Conservation (phyloP, 2,888 invertebrate species). For the Ephialtes manifestator region DNA sequence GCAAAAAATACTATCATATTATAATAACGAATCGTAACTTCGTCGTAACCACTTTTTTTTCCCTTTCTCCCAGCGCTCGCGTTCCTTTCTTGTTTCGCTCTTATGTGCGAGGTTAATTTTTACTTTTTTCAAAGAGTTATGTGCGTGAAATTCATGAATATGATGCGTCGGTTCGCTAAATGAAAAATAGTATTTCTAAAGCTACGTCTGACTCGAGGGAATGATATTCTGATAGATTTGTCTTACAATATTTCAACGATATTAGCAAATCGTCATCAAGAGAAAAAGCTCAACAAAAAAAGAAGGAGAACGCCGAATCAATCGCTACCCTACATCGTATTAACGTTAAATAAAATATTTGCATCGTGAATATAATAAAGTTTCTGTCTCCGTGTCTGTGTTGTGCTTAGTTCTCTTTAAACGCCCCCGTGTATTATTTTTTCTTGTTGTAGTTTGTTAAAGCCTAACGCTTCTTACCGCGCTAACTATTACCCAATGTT, state of each 20-base stretch:
- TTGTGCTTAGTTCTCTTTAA: slow-evolving; percentile 48
- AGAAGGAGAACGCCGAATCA: slow-evolving; percentile 48
- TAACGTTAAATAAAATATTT: slow-evolving; percentile 80
- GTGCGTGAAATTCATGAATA: slow-evolving; percentile 13
- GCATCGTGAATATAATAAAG: slow-evolving; percentile 77
- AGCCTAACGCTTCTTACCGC: slow-evolving; percentile 77
- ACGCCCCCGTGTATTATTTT: slow-evolving; percentile 49
- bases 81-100: slow-evolving; percentile 31
- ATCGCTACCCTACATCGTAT: slow-evolving; percentile 60
- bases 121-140: slow-evolving; percentile 8
- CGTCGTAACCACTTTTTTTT: slow-evolving; percentile 69
- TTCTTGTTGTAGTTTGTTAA: slow-evolving; percentile 74
- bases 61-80: slow-evolving; percentile 50
- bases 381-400: slow-evolving; percentile 67
- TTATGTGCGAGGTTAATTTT: slow-evolving; percentile 16
- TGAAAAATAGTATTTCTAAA: slow-evolving; percentile 25
- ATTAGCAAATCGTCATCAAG: slow-evolving; percentile 17
- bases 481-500: slow-evolving; percentile 83
- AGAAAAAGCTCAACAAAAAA: slow-evolving; percentile 34
- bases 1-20: slow-evolving; percentile 62
- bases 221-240: slow-evolving; percentile 8
- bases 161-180: slow-evolving; percentile 20
- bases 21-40: slow-evolving; percentile 61
- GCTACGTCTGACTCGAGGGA: slow-evolving; percentile 14
- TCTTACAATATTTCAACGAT: not conserved